A percentile compares a stretch with the other conserved stretches of the same genome.
Conservation (phyloP, 2,797 vertebrate genomes). For the Pseudochirops corinnae region DNA sequence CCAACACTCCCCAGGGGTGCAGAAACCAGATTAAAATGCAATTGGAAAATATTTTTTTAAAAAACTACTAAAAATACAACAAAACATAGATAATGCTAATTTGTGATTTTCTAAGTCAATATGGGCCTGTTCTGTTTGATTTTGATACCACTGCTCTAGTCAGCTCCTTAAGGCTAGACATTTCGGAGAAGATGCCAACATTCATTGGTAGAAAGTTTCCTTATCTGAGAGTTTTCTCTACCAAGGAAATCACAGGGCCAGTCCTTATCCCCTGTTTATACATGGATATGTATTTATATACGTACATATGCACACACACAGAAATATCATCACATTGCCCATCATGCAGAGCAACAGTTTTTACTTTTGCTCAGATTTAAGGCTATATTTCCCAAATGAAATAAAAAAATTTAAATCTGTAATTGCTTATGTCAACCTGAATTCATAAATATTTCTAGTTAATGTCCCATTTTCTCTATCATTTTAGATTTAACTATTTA, state of each 20-base stretch:
- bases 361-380: slow-evolving; percentile 27
- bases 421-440: not conserved
- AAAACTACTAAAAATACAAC: not conserved
- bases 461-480: not conserved
- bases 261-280: not conserved
- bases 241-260: not conserved
- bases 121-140: not conserved
- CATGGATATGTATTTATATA: not conserved
- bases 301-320: not conserved
- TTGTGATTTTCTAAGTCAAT: not conserved
- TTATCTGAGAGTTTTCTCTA: not conserved
- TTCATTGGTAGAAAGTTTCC: not conserved
- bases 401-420: not conserved
- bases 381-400: not conserved
- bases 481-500: not conserved
- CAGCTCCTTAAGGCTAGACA: not conserved
- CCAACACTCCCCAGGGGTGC: not conserved
- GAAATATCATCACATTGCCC: not conserved
- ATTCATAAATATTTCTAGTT: not conserved
- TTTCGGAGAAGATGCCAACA: not conserved
- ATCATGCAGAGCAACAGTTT: not conserved
- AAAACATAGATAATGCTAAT: not conserved
- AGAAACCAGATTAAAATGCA: not conserved
- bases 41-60: not conserved
- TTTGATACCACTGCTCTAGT: not conserved